These are phyloP conservation scores for Platycheirus rosarum DNA, from an alignment of 2,888 invertebrate genomes.

Conservation along the genomic window DNA sequence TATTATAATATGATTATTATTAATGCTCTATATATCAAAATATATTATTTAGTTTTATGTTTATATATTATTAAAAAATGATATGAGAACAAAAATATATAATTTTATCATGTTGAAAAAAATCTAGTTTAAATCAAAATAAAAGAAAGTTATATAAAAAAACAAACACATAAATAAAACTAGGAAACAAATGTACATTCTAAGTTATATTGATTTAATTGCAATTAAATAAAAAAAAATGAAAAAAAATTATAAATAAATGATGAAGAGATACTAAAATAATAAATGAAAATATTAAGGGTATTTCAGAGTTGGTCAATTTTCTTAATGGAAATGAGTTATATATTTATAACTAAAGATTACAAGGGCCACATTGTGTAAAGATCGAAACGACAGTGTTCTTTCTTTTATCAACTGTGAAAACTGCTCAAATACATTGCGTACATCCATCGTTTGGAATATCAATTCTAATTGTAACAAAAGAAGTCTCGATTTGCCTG, in stretches of 20 bases:
- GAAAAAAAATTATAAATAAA: conserved; percentile 39
- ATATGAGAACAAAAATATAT: conserved; percentile 48
- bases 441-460: too few species aligned
- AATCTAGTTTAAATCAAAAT: conserved; percentile 63
- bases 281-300: conserved; percentile 48
- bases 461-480: too few species aligned
- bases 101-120: conserved; percentile 69
- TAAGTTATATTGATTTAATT: conserved; percentile 62
- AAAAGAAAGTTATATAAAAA: conserved; percentile 25
- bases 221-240: conserved; percentile 52
- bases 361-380: too few species aligned
- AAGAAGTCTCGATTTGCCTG: too few species aligned
- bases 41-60: conserved; percentile 69
- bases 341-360: too few species aligned
- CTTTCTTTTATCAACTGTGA: too few species aligned
- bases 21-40: conserved; percentile 48
- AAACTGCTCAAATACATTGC: too few species aligned
- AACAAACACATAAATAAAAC: conserved; percentile 33
- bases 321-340: too few species aligned
- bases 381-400: too few species aligned
- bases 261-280: conserved; percentile 33
- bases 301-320: too few species aligned
- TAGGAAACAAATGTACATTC: conserved; percentile 70
- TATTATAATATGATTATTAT: conserved; percentile 52
- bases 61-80: conserved; percentile 41